Base-by-base conservation (phyloP, 2,888 invertebrate species). In the Auanema freiburgensis region DNA sequence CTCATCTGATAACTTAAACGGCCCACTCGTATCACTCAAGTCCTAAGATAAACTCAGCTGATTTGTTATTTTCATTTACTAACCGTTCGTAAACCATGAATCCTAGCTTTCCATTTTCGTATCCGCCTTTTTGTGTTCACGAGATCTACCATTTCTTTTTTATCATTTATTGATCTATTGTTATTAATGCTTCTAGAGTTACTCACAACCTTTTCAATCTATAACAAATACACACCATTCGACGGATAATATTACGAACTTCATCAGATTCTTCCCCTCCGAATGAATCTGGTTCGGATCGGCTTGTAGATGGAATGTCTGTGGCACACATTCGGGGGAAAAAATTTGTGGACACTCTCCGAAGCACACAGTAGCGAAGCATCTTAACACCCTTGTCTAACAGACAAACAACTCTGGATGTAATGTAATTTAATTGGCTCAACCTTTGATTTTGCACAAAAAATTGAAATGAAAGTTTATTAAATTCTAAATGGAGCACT, bases 271-370 rank as follows among this genome's bases (percentile, higher is more conserved):
- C 46, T 18, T 46, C 46, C 16, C 12, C 21, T 24, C 24, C 23
- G 24, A 57, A 21, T 4, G 21, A 42, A 2, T 14, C 25, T 14
- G 23, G 49, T n/a, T 46, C 57, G 21, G 57, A 16, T 23, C 51
- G 25, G 41, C 58, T 58, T 1, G 58, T 59, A 8, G 52, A 59
- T 16, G 59, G 59, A 10, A 42, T 53, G 16, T 59, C 59, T 24
- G 59, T 43, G 23, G 24, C 52, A n/a, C 42, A 46, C 21, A 16
- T 46, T 3, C 16, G 16, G 3, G 16, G 6, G 10, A 46, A 18
- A 6, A 21, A 46, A 5, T 16, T 16, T 21, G 16, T 21, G 3
- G 21, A 46, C 10, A 46, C 46, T 21, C 46, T 10, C 46, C 16
- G 21, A 16, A 46, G 10, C 46, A 21, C 16, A 10, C 21, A 46